A percentile compares a stretch with the other conserved stretches of the same genome.
phyloP scores from a whole-genome alignment of 2,888 invertebrate genomes.

The Dicyrtomina minuta region DNA sequence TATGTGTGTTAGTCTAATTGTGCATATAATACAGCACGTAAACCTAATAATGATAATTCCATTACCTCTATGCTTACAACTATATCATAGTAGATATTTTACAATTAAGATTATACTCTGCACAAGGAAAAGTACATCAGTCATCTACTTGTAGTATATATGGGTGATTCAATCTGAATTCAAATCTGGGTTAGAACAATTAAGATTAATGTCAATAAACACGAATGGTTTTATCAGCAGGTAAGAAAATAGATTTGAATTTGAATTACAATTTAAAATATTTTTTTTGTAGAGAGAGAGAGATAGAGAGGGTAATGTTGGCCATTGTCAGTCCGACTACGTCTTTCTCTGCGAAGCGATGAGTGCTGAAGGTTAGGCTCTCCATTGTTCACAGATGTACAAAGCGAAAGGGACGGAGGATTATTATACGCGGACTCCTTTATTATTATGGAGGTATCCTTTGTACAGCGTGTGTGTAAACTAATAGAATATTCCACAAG shows the following conservation, averaged over 20 bases:
- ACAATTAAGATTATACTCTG: too few species aligned
- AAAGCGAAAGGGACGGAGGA: slow-evolving; percentile 13
- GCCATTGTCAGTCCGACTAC: slow-evolving; percentile 17
- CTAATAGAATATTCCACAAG: too few species aligned
- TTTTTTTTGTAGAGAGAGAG: not conserved
- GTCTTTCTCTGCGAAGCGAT: slow-evolving; percentile 22
- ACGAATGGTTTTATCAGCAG: not conserved
- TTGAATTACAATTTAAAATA: not conserved
- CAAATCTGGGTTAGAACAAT: slow-evolving; percentile 14
- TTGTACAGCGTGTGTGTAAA: too few species aligned
- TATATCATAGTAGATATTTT: too few species aligned
- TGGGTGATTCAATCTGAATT: not conserved
- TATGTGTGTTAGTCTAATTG: too few species aligned
- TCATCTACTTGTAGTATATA: too few species aligned
- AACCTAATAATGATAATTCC: too few species aligned
- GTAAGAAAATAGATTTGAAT: slow-evolving; percentile 16
- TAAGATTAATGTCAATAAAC: slow-evolving; percentile 16
- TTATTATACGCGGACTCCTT: too few species aligned
- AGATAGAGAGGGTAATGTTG: slow-evolving; percentile 13
- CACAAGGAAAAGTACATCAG: too few species aligned
- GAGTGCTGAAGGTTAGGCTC: slow-evolving; percentile 20
- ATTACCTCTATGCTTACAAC: too few species aligned
- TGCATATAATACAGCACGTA: too few species aligned
- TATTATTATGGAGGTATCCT: too few species aligned
- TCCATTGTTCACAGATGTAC: slow-evolving; percentile 27